phyloP scores from a whole-genome alignment of 2,888 invertebrate genomes.

The Eupithecia insigniata region DNA sequence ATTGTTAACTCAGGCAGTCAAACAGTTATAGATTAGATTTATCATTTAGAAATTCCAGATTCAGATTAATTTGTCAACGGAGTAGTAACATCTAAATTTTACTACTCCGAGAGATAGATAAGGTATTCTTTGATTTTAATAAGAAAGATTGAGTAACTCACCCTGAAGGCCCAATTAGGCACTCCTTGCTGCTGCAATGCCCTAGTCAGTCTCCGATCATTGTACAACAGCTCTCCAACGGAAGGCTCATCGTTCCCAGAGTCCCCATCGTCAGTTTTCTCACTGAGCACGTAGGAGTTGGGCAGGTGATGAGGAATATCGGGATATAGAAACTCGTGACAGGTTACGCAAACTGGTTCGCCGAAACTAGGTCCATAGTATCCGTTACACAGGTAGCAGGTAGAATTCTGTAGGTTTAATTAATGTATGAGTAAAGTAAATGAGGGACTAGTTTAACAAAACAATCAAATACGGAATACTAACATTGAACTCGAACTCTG shows the following conservation, averaged over 20 bases:
- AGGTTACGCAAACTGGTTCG: conserved; percentile 95
- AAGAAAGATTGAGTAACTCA: conserved; percentile 17
- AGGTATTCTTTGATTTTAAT: too few relatives aligned
- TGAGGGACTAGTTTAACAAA: neutral
- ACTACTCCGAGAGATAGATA: too few relatives aligned
- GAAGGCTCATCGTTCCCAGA: conserved; percentile 97
- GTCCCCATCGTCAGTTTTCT: conserved; percentile 93
- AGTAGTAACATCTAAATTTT: too few relatives aligned
- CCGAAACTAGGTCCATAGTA: conserved; percentile 96
- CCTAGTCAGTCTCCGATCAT: conserved; percentile 24
- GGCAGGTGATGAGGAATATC: conserved; percentile 86
- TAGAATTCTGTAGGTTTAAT: conserved; percentile 82
- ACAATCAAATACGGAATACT: conserved; percentile 34
- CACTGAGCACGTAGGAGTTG: conserved; percentile 77
- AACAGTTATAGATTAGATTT: too few relatives aligned
- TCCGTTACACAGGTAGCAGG: conserved; percentile 94
- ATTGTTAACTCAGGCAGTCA: too few relatives aligned
- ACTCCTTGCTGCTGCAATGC: conserved; percentile 23
- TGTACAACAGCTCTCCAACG: conserved; percentile 76
- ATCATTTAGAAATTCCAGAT: too few relatives aligned
- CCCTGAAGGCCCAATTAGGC: conserved; percentile 29
- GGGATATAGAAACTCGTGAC: conserved; percentile 96
- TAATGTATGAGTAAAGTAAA: neutral
- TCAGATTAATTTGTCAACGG: too few relatives aligned
- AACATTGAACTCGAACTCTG: conserved; percentile 77